phyloP scores from a whole-genome alignment of 2,888 invertebrate species.

The Blastobasis lacticolella region DNA sequence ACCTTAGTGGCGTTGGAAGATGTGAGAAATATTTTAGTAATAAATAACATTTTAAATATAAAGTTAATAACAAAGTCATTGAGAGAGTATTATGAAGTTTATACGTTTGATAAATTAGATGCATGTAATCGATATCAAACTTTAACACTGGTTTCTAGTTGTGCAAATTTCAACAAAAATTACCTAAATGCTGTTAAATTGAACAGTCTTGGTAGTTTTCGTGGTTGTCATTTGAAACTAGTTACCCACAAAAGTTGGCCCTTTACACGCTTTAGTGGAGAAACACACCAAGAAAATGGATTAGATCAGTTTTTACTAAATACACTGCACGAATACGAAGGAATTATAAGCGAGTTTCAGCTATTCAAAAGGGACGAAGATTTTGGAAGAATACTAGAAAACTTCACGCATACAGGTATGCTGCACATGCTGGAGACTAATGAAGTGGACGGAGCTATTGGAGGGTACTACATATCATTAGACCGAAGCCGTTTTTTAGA shows the following conservation, averaged over 20 bases:
- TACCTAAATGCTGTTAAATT: neutral
- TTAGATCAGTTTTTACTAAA: slow-evolving; percentile 22
- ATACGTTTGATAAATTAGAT: slow-evolving; percentile 11
- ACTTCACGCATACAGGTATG: slow-evolving; percentile 17
- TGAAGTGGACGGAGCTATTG: slow-evolving; percentile 27
- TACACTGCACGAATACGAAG: slow-evolving; percentile 17
- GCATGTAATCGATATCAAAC: slow-evolving; percentile 7
- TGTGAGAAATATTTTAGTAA: slow-evolving; percentile 18
- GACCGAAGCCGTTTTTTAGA: slow-evolving; percentile 5
- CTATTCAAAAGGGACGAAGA: slow-evolving; percentile 18
- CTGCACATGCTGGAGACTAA: slow-evolving; percentile 17
- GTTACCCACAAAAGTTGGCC: slow-evolving; percentile 25
- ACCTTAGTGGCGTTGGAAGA: slow-evolving; percentile 13
- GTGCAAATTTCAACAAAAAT: slow-evolving; percentile 6
- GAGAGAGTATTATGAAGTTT: slow-evolving; percentile 11
- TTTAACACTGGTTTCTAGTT: neutral
- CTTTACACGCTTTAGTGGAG: slow-evolving; percentile 18
- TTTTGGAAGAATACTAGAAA: slow-evolving; percentile 21
- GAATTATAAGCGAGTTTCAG: slow-evolving; percentile 19
- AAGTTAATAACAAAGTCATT: slow-evolving; percentile 9
- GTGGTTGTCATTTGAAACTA: slow-evolving; percentile 19
- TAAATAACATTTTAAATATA: slow-evolving; percentile 21
- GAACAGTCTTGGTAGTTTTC: neutral
- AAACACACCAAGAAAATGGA: slow-evolving; percentile 6
- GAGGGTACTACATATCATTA: slow-evolving; percentile 17